Conservation (phyloP, 1,140 invertebrate genomes). For the Latrodectus geometricus region DNA sequence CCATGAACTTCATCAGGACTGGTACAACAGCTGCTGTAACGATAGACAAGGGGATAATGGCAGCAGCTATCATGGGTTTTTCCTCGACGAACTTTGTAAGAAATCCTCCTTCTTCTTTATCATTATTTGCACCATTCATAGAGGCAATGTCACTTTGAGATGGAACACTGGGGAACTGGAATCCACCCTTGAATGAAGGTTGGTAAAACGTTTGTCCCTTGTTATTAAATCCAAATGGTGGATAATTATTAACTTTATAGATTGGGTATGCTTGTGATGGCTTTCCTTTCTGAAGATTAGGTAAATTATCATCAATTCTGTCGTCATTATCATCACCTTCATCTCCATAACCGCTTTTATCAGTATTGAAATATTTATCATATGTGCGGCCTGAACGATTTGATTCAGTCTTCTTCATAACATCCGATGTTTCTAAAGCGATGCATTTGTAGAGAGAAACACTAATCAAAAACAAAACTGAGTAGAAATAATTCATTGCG, state of each 20-base stretch:
- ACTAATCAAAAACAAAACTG: too few relatives aligned
- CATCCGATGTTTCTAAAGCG: too few relatives aligned
- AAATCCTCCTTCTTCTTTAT: constrained; percentile 14
- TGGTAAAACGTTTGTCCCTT: constrained; percentile 29
- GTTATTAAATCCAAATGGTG: neutral
- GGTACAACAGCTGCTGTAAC: constrained; percentile 26
- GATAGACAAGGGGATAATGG: constrained; percentile 27
- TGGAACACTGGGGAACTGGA: neutral
- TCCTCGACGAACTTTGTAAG: constrained; percentile 28
- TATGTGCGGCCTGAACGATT: constrained; percentile 21
- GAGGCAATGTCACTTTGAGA: neutral
- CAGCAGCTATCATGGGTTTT: constrained; percentile 1
- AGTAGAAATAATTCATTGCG: too few relatives aligned
- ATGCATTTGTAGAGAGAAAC: too few relatives aligned
- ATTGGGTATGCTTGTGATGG: neutral
- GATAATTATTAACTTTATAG: constrained; percentile 8
- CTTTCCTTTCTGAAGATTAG: neutral
- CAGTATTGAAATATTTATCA: neutral
- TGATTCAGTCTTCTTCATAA: neutral
- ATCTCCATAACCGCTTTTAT: constrained; percentile 5
- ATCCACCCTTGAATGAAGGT: constrained; percentile 18
- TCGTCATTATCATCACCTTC: constrained; percentile 26
- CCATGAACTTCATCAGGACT: constrained; percentile 38
- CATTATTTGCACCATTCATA: neutral
- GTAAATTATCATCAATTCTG: neutral